Percentiles rank a stretch among this genome's conserved stretches.
phyloP scores from a whole-genome alignment of 1,140 invertebrate species.

The Plutomurus gul region DNA sequence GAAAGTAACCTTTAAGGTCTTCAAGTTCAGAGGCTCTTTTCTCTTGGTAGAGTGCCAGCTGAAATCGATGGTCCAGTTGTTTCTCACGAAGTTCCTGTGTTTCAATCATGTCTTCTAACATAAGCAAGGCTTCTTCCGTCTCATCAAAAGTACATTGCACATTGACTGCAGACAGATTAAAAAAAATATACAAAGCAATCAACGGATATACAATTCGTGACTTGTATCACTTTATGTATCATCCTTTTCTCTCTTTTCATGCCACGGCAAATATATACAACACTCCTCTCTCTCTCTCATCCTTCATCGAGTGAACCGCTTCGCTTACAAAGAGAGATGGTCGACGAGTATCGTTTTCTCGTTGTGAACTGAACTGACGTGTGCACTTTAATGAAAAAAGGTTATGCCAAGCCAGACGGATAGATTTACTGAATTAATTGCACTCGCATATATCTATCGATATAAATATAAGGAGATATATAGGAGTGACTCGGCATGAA shows the following conservation, averaged over 20 bases:
- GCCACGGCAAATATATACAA: no score
- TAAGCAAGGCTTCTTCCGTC: constrained; percentile 66
- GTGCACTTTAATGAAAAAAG: no score
- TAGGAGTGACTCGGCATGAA: no score
- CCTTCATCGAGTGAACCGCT: no score
- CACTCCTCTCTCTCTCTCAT: no score
- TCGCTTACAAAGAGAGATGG: no score
- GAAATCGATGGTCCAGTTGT: constrained; percentile 67
- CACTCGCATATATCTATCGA: no score
- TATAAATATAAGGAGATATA: no score
- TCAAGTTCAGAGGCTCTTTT: constrained; percentile 67
- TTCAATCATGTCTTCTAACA: constrained; percentile 69
- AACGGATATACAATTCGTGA: neutral
- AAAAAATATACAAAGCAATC: neutral
- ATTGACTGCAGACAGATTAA: constrained; percentile 58
- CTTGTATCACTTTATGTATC: neutral
- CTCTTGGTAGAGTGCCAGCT: constrained; percentile 68
- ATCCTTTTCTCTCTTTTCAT: neutral
- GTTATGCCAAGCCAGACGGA: no score
- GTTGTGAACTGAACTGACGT: no score
- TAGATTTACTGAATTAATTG: no score
- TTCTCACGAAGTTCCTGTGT: constrained; percentile 66
- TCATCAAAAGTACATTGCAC: constrained; percentile 68
- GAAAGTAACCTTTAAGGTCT: constrained; percentile 62
- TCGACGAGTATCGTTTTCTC: no score